Conservation (phyloP, 1,140 invertebrate species). For the Heliothis virescens region DNA sequence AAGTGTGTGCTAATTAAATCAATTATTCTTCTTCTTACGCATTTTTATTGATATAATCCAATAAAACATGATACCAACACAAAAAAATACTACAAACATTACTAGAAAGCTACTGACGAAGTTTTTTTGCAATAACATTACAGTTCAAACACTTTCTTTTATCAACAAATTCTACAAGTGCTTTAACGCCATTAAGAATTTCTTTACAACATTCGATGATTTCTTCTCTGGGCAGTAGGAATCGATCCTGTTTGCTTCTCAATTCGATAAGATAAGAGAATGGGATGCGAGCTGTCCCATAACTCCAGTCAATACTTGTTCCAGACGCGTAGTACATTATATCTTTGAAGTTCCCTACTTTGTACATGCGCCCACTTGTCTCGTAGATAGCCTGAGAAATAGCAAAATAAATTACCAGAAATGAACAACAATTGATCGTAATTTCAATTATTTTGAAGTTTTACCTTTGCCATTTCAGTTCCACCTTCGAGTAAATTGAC, state of each 20-base stretch:
- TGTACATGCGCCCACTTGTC: conserved; percentile 76
- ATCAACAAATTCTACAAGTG: conserved; percentile 85
- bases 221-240: conserved; percentile 89
- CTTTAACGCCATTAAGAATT: conserved; percentile 88
- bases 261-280: conserved; percentile 91
- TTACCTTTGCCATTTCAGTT: conserved; percentile 79
- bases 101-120: background rate
- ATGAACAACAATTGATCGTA: background rate
- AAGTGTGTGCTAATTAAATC: background rate
- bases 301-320: conserved; percentile 91
- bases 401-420: background rate
- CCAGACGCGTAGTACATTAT: conserved; percentile 87
- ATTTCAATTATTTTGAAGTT: background rate
- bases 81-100: background rate
- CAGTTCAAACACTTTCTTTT: conserved; percentile 73
- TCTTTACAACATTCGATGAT: conserved; percentile 90
- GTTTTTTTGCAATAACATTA: conserved; percentile 64
- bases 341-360: conserved; percentile 82
- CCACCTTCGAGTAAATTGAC: conserved; percentile 87
- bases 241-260: conserved; percentile 88
- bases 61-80: background rate
- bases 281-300: conserved; percentile 87
- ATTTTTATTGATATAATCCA: conserved; percentile 19
- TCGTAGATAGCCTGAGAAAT: conserved; percentile 75
- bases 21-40: background rate